Percentiles rank a stretch among this genome's conserved stretches.
These are phyloP conservation scores for Drosophila leonis DNA, from an alignment of 2,888 invertebrate species.

Conservation along the genomic window DNA sequence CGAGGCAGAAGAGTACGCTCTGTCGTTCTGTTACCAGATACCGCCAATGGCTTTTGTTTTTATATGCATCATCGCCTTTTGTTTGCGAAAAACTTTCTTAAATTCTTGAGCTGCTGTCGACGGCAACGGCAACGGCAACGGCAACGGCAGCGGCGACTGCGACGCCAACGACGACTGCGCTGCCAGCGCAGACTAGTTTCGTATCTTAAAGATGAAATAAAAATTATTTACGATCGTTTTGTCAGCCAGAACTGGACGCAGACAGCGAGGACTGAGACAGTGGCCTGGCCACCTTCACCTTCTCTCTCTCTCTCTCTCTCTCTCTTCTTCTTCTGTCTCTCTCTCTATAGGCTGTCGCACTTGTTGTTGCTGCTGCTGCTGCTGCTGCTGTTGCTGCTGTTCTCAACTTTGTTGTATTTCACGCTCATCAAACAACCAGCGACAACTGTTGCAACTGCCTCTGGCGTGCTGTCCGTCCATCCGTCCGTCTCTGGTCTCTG, in stretches of 20 bases:
- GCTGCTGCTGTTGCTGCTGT: conserved; percentile 52
- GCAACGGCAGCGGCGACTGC: conserved; percentile 30
- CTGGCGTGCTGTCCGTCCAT: conserved; percentile 6
- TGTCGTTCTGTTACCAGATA: conserved; percentile 10
- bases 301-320: conserved; percentile 23
- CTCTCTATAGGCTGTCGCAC: conserved; percentile 44
- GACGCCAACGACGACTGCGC: conserved; percentile 42
- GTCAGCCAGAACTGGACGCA: conserved; percentile 78
- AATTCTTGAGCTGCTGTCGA: conserved; percentile 67
- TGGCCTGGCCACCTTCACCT: conserved; percentile 71
- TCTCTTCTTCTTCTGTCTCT: not conserved
- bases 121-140: conserved; percentile 34
- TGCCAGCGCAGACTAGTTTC: conserved; percentile 73
- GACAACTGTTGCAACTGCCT: conserved; percentile 71
- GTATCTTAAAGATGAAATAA: conserved; percentile 82
- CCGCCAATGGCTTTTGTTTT: conserved; percentile 42
- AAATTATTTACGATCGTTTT: conserved; percentile 85
- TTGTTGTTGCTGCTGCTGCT: conserved; percentile 46
- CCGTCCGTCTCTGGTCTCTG: conserved; percentile 27
- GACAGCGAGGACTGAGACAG: conserved; percentile 35
- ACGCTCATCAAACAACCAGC: conserved; percentile 78
- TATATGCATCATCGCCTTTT: conserved; percentile 75
- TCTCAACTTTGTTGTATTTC: conserved; percentile 78
- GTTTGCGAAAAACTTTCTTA: conserved; percentile 82
- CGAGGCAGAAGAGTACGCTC: conserved; percentile 51